Evolutionary conservation across 2,797 vertebrate species (phyloP).

Genomic region (Pyrocephalus nanus): DNA sequence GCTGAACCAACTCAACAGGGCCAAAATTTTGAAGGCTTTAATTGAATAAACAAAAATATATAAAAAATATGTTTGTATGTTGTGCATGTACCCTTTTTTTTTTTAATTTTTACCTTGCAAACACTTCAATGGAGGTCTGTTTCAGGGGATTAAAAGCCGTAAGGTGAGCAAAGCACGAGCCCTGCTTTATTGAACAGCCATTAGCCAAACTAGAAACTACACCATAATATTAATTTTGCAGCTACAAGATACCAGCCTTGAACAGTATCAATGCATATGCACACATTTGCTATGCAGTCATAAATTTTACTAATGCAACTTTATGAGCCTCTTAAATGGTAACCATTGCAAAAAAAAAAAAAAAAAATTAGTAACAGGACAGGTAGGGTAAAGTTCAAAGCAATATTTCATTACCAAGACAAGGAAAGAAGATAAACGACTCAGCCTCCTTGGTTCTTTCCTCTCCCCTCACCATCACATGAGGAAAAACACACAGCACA

Average conservation of each 20-base stretch:
- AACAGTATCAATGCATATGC: not conserved
- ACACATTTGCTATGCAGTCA: not conserved
- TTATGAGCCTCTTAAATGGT: conserved; percentile 21
- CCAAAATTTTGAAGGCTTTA: not conserved
- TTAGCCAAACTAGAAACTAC: not conserved
- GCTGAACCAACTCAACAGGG: not conserved
- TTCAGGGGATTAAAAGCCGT: not conserved
- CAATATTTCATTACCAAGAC: conserved; percentile 41
- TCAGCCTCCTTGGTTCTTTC: not conserved
- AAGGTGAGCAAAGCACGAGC: not conserved
- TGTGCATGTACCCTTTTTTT: not conserved
- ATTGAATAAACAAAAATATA: not conserved
- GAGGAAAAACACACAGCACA: not conserved
- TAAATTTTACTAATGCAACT: conserved; percentile 34
- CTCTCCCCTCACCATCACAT: not conserved
- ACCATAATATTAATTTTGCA: not conserved
- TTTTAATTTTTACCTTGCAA: not conserved
- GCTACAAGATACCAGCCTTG: not conserved
- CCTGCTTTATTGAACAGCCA: conserved; percentile 14
- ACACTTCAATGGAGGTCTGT: not conserved
- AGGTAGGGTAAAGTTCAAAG: conserved; percentile 22
- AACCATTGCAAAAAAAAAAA: not conserved
- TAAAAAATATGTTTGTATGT: not conserved
- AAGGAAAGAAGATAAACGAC: conserved; percentile 2
- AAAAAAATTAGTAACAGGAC: not conserved